Evolutionary conservation across 2,797 vertebrate species (phyloP), one percentile per base, ranked within the genome.

Genomic region (Sardinella longiceps): DNA sequence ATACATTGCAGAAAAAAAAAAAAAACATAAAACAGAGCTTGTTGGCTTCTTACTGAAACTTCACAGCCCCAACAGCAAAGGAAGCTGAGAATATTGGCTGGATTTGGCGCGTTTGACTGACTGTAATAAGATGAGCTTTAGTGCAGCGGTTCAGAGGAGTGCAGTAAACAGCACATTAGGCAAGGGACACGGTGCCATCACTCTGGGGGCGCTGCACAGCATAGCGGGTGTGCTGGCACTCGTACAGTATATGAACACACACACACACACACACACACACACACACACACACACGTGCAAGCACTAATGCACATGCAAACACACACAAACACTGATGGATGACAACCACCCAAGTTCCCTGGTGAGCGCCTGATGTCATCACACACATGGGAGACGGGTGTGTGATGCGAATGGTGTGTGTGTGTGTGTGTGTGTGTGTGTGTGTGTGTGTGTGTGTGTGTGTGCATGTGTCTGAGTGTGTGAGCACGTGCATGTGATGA

Each of bases 311-410:
- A 74, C 66, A 74, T 1, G 18, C 30, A 33, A 14, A 5, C 14
- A 9, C 66, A 15, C 33, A 37, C 66, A 30, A 70, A 48, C 23
- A 45, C 85, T 86, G 80, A 90, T 84, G 90, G 88, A 89, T 86
- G 87, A 90, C 81, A 89, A 81, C 85, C 53, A 74, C 83, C 84
- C 81, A 87, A 84, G 86, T 86, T 86, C 82, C 84, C 82, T 60
- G 83, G 87, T 83, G 83, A 89, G 86, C 81, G 53, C 84, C 86
- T 90, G 80, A 89, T 87, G 74, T 89, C 88, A 87, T 74, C 77
- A 83, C 83, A 83, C 83, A 39, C 33, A 53, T 25, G 33, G 37
- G 53, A 80, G 66, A 10, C 81, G 23, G 7, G 43, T 77, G 82
- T 48, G 1, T 39, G 12, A 39, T 53, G 81, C 0, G 45, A 3